phyloP scores from a whole-genome alignment of 2,797 vertebrate genomes.

The Phoxinus dragarum region DNA sequence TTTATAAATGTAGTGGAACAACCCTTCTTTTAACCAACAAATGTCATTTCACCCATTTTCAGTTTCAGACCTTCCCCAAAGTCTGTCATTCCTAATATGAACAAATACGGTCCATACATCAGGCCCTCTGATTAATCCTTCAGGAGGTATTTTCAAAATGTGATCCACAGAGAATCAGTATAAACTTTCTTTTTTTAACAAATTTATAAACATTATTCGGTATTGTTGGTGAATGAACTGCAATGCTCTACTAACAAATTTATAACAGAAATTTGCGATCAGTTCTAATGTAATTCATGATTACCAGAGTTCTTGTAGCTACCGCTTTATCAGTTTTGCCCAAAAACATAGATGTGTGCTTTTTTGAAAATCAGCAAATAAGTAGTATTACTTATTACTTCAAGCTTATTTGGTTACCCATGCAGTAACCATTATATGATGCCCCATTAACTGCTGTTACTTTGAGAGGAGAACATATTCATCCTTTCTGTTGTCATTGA shows the following conservation, averaged over 20 bases:
- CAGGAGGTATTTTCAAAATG: conserved; percentile 30
- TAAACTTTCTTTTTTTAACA: neutral
- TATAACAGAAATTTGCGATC: neutral
- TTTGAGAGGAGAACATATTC: neutral
- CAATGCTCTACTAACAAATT: neutral
- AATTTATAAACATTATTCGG: neutral
- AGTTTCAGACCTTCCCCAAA: neutral
- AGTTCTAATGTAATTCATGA: neutral
- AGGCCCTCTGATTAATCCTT: conserved; percentile 9
- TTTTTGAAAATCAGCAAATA: conserved; percentile 55
- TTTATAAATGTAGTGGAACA: neutral
- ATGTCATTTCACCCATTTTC: neutral
- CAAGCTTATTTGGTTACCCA: conserved; percentile 3
- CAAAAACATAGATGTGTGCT: neutral
- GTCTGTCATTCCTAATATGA: neutral
- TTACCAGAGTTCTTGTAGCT: neutral
- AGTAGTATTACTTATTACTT: conserved; percentile 45
- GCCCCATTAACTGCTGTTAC: conserved; percentile 8
- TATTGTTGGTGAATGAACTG: neutral
- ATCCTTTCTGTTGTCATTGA: conserved; percentile 26
- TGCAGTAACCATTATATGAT: conserved; percentile 21
- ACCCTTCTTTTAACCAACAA: neutral
- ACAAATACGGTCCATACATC: conserved; percentile 24
- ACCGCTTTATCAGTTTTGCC: neutral
- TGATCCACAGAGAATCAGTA: conserved; percentile 52